Base-by-base conservation (phyloP, 2,797 vertebrate genomes). In the Myripristis murdjan region DNA sequence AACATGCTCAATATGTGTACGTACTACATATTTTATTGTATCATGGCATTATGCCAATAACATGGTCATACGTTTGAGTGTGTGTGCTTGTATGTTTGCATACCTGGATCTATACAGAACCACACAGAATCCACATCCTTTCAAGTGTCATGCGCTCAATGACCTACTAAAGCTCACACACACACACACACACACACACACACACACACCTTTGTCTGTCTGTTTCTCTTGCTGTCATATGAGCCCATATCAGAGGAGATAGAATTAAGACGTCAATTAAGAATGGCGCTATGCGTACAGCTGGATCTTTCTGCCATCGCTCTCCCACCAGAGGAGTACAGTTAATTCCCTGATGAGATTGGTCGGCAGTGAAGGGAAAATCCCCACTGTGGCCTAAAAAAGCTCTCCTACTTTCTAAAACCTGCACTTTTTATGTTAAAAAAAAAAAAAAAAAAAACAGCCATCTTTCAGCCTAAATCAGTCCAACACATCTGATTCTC, bases 371-470 rank as follows among this genome's bases (percentile, higher is more conserved):
- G 0, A 52, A 7, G 24, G 65, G 64, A 64, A 80, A 82, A 62
- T 51, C 59, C 76, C 64, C 22, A 52, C 58, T 61, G 64, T 58
- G 39, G 47, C 46, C 48, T 54, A 20, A 1, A 61, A 73, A 66
- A 66, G 22, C 15, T 46, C 10, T n/a, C 18, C 47, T 57, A 33
- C 64, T 70, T 70, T 55, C 37, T 26, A 35, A 73, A 52, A 6
- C 9, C 0, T 0, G 14, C n/a, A n/a, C n/a, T n/a, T 53, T 33
- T 52, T 20, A 60, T 55, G 24, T 23, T 57, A 53, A 39, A 55
- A 3, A 6, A 2, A 10, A 54, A 31, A 26, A 60, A 33, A 24
- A n/a, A n/a, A 44, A 28, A 69, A 66, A 66, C 57, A 60, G 46
- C 35, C 47, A 54, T 37, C 6, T 24, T 28, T 75, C 35, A 39